Evolutionary conservation across 30 jellyfish, hydroid and myxozoan species (phyloP), one percentile per base, ranked within the genome.

Genomic region (Aurelia aurita complex sp. Pacific): DNA sequence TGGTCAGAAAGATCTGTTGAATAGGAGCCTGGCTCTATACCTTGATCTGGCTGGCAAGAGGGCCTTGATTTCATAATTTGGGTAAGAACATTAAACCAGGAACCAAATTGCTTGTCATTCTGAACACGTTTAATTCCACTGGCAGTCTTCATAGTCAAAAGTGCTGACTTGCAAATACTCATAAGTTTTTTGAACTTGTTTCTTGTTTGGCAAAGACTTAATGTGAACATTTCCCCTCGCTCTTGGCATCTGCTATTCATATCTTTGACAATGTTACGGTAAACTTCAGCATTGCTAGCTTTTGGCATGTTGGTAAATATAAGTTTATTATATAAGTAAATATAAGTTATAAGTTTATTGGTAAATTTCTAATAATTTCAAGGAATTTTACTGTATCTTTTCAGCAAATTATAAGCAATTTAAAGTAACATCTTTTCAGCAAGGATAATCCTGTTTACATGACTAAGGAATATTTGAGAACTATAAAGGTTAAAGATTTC

Each of bases 241-340:
- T 78, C 88, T 64, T 78, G 88, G 19, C 88, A 78, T 78, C 88
- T 78, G 88, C 88, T 78, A 42, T 63, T 78, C 88, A 78, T 78
- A 78, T 78, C 78, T 78, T 78, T 76, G 66, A 76, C 86, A 76
- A 55, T 76, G 17, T 76, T 76, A 32, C 76, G 86, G 71, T 76
- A 76, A 59, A 64, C 88, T 17, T 78, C 88, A 78, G 78, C 88
- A 78, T 78, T 78, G 88, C 88, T 78, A 60, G 88, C 77, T 67
- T 67, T 67, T 67, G 77, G 77, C 55, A 67, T 67, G 34, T n/a
- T n/a, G n/a, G n/a, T n/a, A n/a, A n/a, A n/a, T n/a, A n/a, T n/a
- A n/a, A n/a, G n/a, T n/a, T n/a, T n/a, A n/a, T n/a, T n/a, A n/a
- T n/a, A n/a, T n/a, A n/a, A n/a, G n/a, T n/a, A n/a, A n/a, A n/a